phyloP scores from a whole-genome alignment of 2,113 vertebrate genomes.

The Pontoporia blainvillei region DNA sequence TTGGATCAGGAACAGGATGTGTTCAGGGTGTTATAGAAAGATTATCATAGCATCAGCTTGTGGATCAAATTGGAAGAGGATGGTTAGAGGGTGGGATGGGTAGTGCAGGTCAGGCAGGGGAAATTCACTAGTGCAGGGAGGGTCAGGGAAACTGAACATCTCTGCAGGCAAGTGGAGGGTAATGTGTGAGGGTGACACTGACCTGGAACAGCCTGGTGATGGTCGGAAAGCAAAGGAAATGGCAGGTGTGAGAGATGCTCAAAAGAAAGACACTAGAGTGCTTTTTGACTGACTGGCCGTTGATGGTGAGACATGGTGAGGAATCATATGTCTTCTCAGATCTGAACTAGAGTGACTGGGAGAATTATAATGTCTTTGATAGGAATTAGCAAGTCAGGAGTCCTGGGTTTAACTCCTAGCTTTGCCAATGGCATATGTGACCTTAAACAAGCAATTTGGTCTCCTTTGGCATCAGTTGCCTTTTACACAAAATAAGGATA shows the following conservation, averaged over 20 bases:
- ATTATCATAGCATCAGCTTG: rapidly evolving
- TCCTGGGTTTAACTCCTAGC: neutral
- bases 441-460: neutral
- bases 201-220: neutral
- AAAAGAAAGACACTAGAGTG: neutral
- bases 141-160: neutral
- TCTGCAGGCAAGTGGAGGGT: neutral
- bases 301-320: neutral
- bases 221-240: neutral
- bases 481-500: neutral
- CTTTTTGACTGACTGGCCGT: neutral
- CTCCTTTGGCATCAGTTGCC: neutral
- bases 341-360: neutral
- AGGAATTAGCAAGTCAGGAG: neutral
- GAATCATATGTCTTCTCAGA: neutral
- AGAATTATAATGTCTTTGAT: neutral
- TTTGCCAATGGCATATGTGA: neutral
- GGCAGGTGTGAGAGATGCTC: neutral
- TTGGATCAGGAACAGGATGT: neutral
- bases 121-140: neutral
- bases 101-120: neutral
- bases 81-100: neutral
- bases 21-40: neutral
- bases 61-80: neutral
- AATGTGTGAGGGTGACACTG: neutral